Conservation (phyloP, 2,113 vertebrate genomes). For the Stegastes partitus region DNA sequence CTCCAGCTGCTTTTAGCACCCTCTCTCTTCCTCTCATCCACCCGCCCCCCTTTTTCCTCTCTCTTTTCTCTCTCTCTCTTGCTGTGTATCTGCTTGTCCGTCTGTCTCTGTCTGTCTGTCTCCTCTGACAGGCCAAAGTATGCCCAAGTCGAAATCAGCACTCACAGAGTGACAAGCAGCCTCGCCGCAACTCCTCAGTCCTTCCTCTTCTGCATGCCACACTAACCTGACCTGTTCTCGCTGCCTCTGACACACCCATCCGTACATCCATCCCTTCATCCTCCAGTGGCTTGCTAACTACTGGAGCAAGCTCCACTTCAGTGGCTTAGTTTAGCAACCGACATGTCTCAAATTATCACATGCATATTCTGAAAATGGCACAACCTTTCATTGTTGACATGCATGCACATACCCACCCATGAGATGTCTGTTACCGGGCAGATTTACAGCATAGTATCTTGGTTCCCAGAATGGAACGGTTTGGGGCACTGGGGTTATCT, state of each 20-base stretch:
- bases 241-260: slow-evolving; percentile 63
- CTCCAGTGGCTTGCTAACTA: slow-evolving; percentile 54
- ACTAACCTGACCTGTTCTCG: slow-evolving; percentile 61
- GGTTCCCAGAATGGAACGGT: slow-evolving; percentile 60
- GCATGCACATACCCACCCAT: slow-evolving; percentile 58
- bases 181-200: slow-evolving; percentile 45
- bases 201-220: slow-evolving; percentile 58
- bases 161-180: slow-evolving; percentile 38
- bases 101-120: slow-evolving; percentile 38
- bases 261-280: slow-evolving; percentile 53
- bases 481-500: slow-evolving; percentile 50
- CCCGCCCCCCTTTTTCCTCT: slow-evolving; percentile 13
- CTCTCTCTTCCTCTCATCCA: slow-evolving; percentile 36
- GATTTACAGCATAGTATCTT: slow-evolving; percentile 64
- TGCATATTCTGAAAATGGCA: slow-evolving; percentile 67
- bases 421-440: slow-evolving; percentile 71
- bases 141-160: slow-evolving; percentile 60
- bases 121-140: slow-evolving; percentile 41
- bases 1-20: slow-evolving; percentile 74
- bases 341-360: slow-evolving; percentile 74
- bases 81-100: slow-evolving; percentile 9
- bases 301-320: slow-evolving; percentile 62
- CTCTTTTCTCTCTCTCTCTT: slow-evolving; percentile 24
- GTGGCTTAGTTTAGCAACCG: slow-evolving; percentile 65
- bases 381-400: slow-evolving; percentile 73